Base-by-base conservation (phyloP, 2,797 vertebrate species). In the Myioborus miniatus region DNA sequence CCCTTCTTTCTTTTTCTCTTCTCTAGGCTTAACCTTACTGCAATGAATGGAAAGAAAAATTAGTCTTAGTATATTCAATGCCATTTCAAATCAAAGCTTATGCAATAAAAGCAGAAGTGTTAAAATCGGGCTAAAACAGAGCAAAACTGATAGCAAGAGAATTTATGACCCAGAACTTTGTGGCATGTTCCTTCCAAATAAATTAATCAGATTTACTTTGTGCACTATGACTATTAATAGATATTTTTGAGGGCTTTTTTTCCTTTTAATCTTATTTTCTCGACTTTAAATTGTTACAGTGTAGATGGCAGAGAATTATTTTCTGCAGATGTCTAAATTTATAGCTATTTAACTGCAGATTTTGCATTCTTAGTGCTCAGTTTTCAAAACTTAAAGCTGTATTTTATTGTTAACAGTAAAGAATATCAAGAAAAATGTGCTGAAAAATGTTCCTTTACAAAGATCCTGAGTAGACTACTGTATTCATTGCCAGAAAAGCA, bases 401-500 rank as follows among this genome's bases (percentile, higher is more conserved):
- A 70, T 86, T 87, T 80, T 70, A 80, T 94, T 46, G 27, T 85
- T 69, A 86, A 60, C 27, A 30, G 39, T 87, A 83, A 96, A 92
- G 37, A 68, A 30, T 68, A 90, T 79, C 65, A 62, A 7, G 11
- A 2, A 27, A 52, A 89, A 67, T 71, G 83, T 62, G 50, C 65
- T 93, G 67, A 65, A 8, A 15, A 89, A 90, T 67, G n/a, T 74
- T 95, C 37, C 63, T 95, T 96, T 91, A 65, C 83, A 71, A 84
- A 94, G 89, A 41, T 47, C 55, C 39, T 83, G 36, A 79, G 32
- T 74, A 82, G 87, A 24, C 30, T 50, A 87, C 52, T 83, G 36
- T 60, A 89, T 37, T 67, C 50, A 95, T 96, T 96, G 71, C 92
- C 93, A 94, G 83, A 93, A 96, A 97, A 97, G 95, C 90, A 78